Percentiles rank a stretch among this genome's conserved stretches.
These are phyloP conservation scores for Flexamia atlantica DNA, from an alignment of 2,888 invertebrate genomes.

Conservation along the genomic window DNA sequence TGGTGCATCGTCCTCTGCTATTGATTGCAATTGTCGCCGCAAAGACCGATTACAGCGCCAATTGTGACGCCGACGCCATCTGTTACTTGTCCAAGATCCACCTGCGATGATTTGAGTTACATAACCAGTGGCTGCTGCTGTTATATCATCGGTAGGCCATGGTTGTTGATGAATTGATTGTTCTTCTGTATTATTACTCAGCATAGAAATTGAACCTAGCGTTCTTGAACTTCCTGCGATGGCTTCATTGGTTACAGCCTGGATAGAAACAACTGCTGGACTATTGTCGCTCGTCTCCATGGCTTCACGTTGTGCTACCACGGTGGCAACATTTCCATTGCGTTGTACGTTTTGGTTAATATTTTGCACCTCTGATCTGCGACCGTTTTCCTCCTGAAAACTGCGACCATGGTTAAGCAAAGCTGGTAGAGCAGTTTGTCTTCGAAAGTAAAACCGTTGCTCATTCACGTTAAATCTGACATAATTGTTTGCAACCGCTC, in stretches of 20 bases:
- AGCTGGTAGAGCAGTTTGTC: not conserved
- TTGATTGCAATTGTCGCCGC: not conserved
- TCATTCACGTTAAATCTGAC: not conserved
- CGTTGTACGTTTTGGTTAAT: not conserved
- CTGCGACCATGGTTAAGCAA: not conserved
- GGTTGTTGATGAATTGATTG: not conserved
- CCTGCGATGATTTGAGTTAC: too few species aligned
- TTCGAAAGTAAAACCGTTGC: not conserved
- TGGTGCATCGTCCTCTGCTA: not conserved
- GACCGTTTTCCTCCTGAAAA: not conserved
- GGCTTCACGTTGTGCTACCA: too few species aligned
- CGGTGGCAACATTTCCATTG: too few species aligned
- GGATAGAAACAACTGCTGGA: not conserved
- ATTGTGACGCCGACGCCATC: too few species aligned
- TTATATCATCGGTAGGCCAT: not conserved
- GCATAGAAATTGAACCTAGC: not conserved
- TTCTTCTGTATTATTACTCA: not conserved
- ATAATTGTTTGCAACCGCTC: not conserved
- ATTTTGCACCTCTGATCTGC: not conserved
- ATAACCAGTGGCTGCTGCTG: not conserved
- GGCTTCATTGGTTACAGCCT: not conserved
- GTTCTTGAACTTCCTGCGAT: not conserved
- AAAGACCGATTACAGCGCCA: too few species aligned
- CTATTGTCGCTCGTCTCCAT: not conserved
- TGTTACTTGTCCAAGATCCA: too few species aligned